These are phyloP conservation scores for Pristionchus exspectatus DNA, from an alignment of 2,888 invertebrate species.

Conservation along the genomic window DNA sequence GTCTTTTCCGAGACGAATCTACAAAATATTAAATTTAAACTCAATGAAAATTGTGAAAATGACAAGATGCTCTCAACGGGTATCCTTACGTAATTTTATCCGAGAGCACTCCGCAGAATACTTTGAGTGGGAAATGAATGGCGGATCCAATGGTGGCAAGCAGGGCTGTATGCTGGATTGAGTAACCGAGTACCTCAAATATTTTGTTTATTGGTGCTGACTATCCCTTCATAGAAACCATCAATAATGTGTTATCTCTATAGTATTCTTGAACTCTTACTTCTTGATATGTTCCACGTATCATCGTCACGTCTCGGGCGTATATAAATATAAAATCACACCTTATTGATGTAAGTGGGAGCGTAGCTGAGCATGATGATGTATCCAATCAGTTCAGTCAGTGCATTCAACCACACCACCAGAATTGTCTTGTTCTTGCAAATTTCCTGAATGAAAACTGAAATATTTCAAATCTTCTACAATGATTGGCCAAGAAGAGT, in stretches of 20 bases:
- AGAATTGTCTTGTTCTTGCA: slow-evolving; percentile 65
- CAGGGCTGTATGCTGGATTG: slow-evolving; percentile 13
- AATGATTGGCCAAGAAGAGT: background rate
- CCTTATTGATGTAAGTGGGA: slow-evolving; percentile 61
- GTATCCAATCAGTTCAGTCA: slow-evolving; percentile 60
- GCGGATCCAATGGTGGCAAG: slow-evolving; percentile 52
- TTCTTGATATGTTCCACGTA: background rate
- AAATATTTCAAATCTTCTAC: background rate
- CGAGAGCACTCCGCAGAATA: slow-evolving; percentile 45
- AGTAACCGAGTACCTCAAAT: slow-evolving; percentile 48
- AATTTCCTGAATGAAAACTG: slow-evolving; percentile 63
- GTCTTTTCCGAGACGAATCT: slow-evolving; percentile 64
- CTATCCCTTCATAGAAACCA: no score
- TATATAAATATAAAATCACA: background rate
- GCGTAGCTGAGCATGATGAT: slow-evolving; percentile 62
- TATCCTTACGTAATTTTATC: slow-evolving; percentile 50
- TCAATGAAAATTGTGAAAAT: background rate
- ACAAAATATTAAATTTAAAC: background rate
- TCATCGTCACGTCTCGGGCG: background rate
- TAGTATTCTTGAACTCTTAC: no score
- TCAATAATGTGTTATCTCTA: no score
- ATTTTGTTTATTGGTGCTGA: background rate
- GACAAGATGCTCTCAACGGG: background rate
- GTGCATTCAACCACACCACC: slow-evolving; percentile 62
- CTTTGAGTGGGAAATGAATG: slow-evolving; percentile 54